Evolutionary conservation across 2,113 vertebrate genomes (phyloP).

Genomic region (Sterrhoptilus dennistouni): DNA sequence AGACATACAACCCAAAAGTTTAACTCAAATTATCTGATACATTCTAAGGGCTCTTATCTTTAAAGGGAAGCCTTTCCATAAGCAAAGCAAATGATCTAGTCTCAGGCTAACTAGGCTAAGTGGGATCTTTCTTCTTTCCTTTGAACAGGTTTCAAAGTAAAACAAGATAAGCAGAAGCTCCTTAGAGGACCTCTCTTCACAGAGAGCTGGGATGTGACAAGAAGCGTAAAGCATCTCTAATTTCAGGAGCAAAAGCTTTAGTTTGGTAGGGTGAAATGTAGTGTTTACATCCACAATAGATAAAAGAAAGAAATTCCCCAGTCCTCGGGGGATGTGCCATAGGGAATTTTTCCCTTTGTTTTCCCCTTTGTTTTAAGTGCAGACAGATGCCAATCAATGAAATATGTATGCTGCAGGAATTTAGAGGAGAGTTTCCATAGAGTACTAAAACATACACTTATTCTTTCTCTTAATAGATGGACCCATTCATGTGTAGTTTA

Average conservation of each 20-base stretch:
- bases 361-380: not conserved
- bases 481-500: not conserved
- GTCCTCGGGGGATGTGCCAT: not conserved
- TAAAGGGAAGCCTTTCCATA: constrained; percentile 55
- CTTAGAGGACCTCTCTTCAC: constrained; percentile 64
- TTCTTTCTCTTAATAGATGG: not conserved
- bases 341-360: not conserved
- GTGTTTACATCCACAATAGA: constrained; percentile 58
- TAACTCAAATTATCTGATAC: constrained; percentile 61
- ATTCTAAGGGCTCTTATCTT: constrained; percentile 53
- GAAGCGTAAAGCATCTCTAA: constrained; percentile 52
- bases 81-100: constrained; percentile 48
- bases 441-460: not conserved
- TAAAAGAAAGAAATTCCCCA: constrained; percentile 56
- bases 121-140: constrained; percentile 66
- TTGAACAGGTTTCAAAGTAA: constrained; percentile 76
- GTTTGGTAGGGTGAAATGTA: constrained; percentile 11
- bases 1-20: constrained; percentile 36
- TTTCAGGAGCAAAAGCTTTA: constrained; percentile 60
- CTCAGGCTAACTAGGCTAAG: constrained; percentile 46
- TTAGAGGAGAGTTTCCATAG: not conserved
- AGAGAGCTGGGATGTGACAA: constrained; percentile 58
- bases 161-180: constrained; percentile 73
- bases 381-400: constrained; percentile 37
- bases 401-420: constrained; percentile 14